These are phyloP conservation scores for Drosophila nigrodunni DNA, from an alignment of 1,140 invertebrate species.

Conservation along the genomic window DNA sequence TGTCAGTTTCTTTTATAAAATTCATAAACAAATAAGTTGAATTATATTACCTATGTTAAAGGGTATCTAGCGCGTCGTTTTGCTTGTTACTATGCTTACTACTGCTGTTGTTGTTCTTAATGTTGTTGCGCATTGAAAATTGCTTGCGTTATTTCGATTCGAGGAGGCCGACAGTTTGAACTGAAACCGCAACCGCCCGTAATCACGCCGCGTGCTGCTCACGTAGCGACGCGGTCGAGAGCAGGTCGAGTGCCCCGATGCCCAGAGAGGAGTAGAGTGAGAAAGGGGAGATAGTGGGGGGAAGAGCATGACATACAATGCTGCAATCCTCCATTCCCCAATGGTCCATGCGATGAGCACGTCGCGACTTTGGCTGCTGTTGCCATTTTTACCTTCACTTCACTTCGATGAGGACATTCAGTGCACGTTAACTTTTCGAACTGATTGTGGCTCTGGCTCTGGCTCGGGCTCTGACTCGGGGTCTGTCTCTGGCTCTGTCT, in stretches of 20 bases:
- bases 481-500: constrained; percentile 15
- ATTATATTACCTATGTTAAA: neutral
- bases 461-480: constrained; percentile 6
- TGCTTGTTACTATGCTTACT: neutral
- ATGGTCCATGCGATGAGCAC: constrained; percentile 41
- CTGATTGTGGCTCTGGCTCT: constrained; percentile 32
- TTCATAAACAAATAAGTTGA: no score
- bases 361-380: constrained; percentile 51
- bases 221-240: constrained; percentile 69
- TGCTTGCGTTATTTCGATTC: constrained; percentile 35
- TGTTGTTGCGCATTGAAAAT: constrained; percentile 36
- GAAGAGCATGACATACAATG: neutral
- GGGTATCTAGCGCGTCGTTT: constrained; percentile 6
- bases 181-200: constrained; percentile 72
- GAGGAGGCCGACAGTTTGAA: constrained; percentile 25
- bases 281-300: neutral
- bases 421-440: constrained; percentile 69
- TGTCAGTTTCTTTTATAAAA: no score
- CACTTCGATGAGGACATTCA: constrained; percentile 72
- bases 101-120: constrained; percentile 1
- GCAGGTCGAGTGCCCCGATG: constrained; percentile 31
- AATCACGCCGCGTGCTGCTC: constrained; percentile 76
- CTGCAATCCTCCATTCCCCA: constrained; percentile 24
- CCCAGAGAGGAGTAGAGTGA: neutral
- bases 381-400: constrained; percentile 62